Evolutionary conservation across 2,113 vertebrate genomes (phyloP).

Genomic region (Triplophysa siluroides): DNA sequence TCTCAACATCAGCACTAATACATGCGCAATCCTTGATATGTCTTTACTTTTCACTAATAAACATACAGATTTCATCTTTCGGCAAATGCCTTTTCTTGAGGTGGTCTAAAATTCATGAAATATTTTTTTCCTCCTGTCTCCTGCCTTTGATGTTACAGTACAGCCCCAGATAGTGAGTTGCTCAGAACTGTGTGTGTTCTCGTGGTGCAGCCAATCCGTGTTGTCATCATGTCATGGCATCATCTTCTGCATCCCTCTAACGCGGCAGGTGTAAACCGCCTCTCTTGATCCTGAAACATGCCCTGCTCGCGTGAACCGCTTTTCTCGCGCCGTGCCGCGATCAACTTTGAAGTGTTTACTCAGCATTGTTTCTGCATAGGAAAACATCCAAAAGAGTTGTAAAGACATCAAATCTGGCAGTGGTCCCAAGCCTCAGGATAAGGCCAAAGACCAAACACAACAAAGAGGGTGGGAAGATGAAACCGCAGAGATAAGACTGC

Average conservation of each 20-base stretch:
- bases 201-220: neutral
- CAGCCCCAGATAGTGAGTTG: neutral
- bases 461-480: constrained; percentile 26
- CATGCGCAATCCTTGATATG: too few species aligned
- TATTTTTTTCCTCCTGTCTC: too few species aligned
- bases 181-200: neutral
- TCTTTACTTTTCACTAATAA: too few species aligned
- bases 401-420: constrained; percentile 19
- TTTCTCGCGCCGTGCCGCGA: neutral
- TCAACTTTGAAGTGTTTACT: constrained; percentile 10
- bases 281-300: too few species aligned
- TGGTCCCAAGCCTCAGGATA: constrained; percentile 20
- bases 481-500: constrained; percentile 20
- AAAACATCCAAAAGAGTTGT: constrained; percentile 26
- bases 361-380: constrained; percentile 27
- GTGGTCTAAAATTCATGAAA: too few species aligned
- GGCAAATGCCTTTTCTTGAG: too few species aligned
- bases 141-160: neutral
- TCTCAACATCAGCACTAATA: too few species aligned
- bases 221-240: neutral
- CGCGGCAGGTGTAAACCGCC: too few species aligned
- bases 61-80: too few species aligned
- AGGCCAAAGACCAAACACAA: constrained; percentile 35
- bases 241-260: neutral
- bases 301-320: neutral